Evolutionary conservation across 2,113 vertebrate species (phyloP).

Genomic region (Lophura nycthemera): DNA sequence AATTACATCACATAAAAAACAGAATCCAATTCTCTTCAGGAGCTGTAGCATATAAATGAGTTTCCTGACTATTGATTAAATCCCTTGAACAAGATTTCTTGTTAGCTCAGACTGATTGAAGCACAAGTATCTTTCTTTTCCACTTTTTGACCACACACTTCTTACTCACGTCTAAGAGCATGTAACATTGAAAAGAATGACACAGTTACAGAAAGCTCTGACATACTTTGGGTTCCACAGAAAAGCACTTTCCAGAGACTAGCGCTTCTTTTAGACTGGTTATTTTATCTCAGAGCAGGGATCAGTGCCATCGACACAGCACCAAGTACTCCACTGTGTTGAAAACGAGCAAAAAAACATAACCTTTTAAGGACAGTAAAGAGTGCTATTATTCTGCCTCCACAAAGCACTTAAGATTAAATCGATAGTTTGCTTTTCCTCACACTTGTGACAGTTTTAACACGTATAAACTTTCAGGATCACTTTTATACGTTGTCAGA

Average conservation of each 20-base stretch:
- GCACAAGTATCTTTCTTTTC: neutral
- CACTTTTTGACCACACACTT: neutral
- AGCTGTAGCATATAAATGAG: neutral
- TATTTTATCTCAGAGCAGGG: slow-evolving; percentile 1
- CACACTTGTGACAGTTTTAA: slow-evolving; percentile 35
- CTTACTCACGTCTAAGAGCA: neutral
- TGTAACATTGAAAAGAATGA: neutral
- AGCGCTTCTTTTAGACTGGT: neutral
- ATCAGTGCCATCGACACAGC: slow-evolving; percentile 18
- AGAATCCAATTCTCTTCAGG: neutral
- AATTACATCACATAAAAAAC: neutral
- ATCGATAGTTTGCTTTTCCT: slow-evolving; percentile 37
- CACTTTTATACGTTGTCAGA: slow-evolving; percentile 44
- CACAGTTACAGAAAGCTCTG: neutral
- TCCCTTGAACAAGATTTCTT: neutral
- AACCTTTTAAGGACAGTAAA: slow-evolving; percentile 61
- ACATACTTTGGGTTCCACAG: neutral
- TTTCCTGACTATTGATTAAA: neutral
- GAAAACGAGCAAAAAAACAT: neutral
- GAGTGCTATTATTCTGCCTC: slow-evolving; percentile 53
- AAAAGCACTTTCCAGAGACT: neutral
- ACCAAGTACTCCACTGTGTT: slow-evolving; percentile 24
- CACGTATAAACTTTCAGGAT: neutral
- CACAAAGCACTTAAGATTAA: slow-evolving; percentile 60
- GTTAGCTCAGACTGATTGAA: neutral